These are phyloP conservation scores for Argyresthia goedartella DNA, from an alignment of 2,888 invertebrate species.

Conservation along the genomic window DNA sequence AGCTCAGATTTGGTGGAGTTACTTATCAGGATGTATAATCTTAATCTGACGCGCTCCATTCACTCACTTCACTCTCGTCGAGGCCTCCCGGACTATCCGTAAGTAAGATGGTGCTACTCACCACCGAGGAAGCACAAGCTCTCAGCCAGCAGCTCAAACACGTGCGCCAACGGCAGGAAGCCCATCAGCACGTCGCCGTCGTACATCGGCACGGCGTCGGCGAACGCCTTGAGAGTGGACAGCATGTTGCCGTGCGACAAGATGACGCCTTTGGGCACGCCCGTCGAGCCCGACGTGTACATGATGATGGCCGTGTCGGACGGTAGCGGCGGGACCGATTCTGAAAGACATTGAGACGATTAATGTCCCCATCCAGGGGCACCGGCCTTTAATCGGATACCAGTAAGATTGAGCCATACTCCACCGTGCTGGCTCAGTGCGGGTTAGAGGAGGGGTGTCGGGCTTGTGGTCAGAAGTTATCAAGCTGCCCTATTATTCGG, in stretches of 20 bases:
- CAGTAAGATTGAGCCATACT: too few species aligned
- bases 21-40: too few species aligned
- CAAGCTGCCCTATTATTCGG: too few species aligned
- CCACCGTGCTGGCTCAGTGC: too few species aligned
- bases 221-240: slow-evolving; percentile 83
- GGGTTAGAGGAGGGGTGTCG: too few species aligned
- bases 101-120: slow-evolving; percentile 47
- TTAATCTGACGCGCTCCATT: too few species aligned
- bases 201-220: slow-evolving; percentile 80
- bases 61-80: too few species aligned
- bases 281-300: slow-evolving; percentile 99
- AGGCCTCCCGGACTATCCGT: too few species aligned
- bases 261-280: slow-evolving; percentile 92
- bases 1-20: too few species aligned
- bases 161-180: slow-evolving; percentile 97
- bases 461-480: background rate
- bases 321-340: slow-evolving; percentile 72
- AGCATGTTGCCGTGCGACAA: slow-evolving; percentile 87
- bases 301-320: slow-evolving; percentile 95
- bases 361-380: too few species aligned
- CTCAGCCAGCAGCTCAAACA: slow-evolving; percentile 95
- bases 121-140: slow-evolving; percentile 87
- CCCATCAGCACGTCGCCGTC: slow-evolving; percentile 90
- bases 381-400: too few species aligned
- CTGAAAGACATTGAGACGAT: slow-evolving; percentile 35